Evolutionary conservation across 2,113 vertebrate species (phyloP), one percentile per base, ranked within the genome.

Genomic region (Clarias magur): DNA sequence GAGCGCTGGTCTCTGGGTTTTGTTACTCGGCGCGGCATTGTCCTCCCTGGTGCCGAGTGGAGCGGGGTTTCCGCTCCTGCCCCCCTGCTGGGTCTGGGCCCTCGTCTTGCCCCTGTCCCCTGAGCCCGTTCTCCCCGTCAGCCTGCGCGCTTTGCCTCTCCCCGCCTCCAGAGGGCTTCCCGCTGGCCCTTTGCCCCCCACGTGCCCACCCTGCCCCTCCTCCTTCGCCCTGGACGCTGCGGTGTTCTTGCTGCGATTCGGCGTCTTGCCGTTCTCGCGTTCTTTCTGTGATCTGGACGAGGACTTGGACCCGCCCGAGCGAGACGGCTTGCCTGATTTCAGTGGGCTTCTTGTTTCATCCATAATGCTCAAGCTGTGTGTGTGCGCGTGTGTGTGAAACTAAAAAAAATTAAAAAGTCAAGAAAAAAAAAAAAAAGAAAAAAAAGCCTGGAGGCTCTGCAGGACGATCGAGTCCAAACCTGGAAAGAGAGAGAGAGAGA

Each of bases 341-440:
- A 95, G 95, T 88, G 96, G 95, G 93, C 94, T 96, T 93, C 88
- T 94, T 90, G 94, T 93, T 87, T 96, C 97, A 92, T 98, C 97
- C 97, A 99, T 99, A 95, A 85, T 93, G 95, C 88, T 93, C 56
- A 83, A 42, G 53, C 83, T 25, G 88, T 73, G 83, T 38, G 34
- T 38, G 68, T 89, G 89, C 93, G 78, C 73, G 17, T 67, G 90
- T 93, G 78, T 56, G 48, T 57, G 30, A 16, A 93, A 93, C 15
- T 65, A 67, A 59, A 81, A 70, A 81, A 34, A 34, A 30, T 42
- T 53, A 15, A 83, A 63, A 78, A 27, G 56, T 62, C 30, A 91
- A 91, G 87, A 93, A 93, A 91, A 92, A 88, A 88, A 81, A 86
- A 85, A 34, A 93, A 93, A 91, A 92, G 88, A 88, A 81, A 86